A percentile compares a stretch with the other conserved stretches of the same genome.
phyloP scores from a whole-genome alignment of 2,113 vertebrate genomes.

The Trogon surrucura region DNA sequence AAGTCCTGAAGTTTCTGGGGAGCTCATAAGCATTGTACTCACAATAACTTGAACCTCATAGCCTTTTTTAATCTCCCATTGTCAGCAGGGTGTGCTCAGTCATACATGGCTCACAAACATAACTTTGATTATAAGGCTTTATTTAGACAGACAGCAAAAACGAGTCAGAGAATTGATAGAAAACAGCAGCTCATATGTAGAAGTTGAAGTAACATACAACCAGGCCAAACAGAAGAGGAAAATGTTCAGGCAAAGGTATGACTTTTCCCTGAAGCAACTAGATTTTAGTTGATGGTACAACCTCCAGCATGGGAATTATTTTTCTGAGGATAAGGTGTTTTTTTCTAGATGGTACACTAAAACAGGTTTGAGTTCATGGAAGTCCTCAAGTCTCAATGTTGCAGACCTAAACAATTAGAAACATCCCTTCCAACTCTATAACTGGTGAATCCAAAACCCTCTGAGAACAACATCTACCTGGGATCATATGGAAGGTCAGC shows the following conservation, averaged over 20 bases:
- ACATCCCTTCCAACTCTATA: background rate
- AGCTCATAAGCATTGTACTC: background rate
- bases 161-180: background rate
- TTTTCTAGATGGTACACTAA: background rate
- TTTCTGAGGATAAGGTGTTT: background rate
- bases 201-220: background rate
- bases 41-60: background rate
- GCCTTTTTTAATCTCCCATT: background rate
- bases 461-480: background rate
- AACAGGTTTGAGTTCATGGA: background rate
- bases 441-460: background rate
- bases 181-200: background rate
- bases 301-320: background rate
- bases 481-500: constrained; percentile 20
- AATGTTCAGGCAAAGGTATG: background rate
- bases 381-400: background rate
- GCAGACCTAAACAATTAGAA: background rate
- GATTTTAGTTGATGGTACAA: background rate
- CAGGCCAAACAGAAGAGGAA: background rate
- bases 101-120: background rate
- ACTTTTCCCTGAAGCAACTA: background rate
- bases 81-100: background rate
- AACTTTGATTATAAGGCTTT: background rate
- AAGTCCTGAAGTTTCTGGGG: background rate
- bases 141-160: background rate